These are phyloP conservation scores for Noctuana brunneofusca DNA, from an alignment of 2,888 invertebrate genomes.

Conservation along the genomic window DNA sequence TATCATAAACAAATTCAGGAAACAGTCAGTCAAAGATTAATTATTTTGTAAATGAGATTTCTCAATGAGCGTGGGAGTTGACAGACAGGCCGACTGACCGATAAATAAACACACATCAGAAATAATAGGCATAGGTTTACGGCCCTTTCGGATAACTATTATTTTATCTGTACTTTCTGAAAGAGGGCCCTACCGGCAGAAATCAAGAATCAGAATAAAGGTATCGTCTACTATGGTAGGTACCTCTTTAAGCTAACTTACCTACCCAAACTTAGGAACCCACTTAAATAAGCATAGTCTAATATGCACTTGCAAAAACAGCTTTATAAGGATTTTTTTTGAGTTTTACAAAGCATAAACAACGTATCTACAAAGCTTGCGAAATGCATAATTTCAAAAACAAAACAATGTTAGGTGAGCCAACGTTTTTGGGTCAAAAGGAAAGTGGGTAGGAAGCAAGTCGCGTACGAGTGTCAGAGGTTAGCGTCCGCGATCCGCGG, in stretches of 20 bases:
- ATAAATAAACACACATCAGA: slow-evolving; percentile 4
- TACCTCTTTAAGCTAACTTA: too few species aligned
- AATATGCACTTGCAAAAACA: too few species aligned
- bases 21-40: slow-evolving; percentile 13
- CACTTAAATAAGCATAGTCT: too few species aligned
- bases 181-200: too few species aligned
- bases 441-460: slow-evolving; percentile 1
- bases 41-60: slow-evolving; percentile 4
- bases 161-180: too few species aligned
- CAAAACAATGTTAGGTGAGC: background rate
- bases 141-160: too few species aligned
- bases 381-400: background rate
- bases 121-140: too few species aligned
- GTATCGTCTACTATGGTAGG: too few species aligned
- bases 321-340: too few species aligned
- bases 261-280: too few species aligned
- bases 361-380: background rate
- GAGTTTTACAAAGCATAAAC: too few species aligned
- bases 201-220: too few species aligned
- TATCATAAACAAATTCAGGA: slow-evolving; percentile 11
- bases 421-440: slow-evolving; percentile 9
- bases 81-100: slow-evolving; percentile 12
- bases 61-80: slow-evolving; percentile 16
- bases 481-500: background rate
- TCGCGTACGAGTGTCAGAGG: background rate